Evolutionary conservation across 2,797 vertebrate species (phyloP), one percentile per base, ranked within the genome.

Genomic region (Sternotherus odoratus): DNA sequence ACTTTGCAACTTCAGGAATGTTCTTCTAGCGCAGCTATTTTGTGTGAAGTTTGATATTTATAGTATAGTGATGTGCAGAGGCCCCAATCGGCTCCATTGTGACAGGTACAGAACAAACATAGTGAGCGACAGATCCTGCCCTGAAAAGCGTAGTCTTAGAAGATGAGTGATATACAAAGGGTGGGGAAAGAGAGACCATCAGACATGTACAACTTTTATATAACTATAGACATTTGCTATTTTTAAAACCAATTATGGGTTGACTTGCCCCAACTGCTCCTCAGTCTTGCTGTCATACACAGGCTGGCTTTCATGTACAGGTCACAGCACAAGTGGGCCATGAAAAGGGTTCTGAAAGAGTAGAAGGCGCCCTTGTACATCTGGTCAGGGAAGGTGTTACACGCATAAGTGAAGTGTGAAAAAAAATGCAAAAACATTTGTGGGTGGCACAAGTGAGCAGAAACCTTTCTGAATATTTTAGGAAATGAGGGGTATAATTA

Each of bases 401-500:
- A 4, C 9, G 24, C 21, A 2, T 50, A 75, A 75, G 0, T 49
- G 23, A 91, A 86, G 43, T 49, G 43, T 5, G 1, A 26, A 49
- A 46, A 74, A 77, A 60, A 49, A 5, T 83, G 48, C 81, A 91
- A 79, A 95, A 92, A 56, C 60, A 1, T 8, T 26, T 4, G 6
- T 82, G 86, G 84, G 85, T 82, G 9, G 17, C 66, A 39, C 19
- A 30, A 91, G 91, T 19, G 16, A 19, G 26, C 19, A 91, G 12
- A 46, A 63, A n/a, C 60, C n/a, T 26, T 86, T 79, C 84, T 86
- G 57, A 83, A 89, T 81, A 30, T 86, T 87, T 50, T 39, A 87
- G 79, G 77, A 95, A 85, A 94, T 88, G 36, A 17, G 3, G 4
- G 60, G 83, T 94, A 50, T 79, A 86, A 92, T 89, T 77, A 79